phyloP scores from a whole-genome alignment of 2,888 invertebrate genomes.

The Thelaira solivaga region DNA sequence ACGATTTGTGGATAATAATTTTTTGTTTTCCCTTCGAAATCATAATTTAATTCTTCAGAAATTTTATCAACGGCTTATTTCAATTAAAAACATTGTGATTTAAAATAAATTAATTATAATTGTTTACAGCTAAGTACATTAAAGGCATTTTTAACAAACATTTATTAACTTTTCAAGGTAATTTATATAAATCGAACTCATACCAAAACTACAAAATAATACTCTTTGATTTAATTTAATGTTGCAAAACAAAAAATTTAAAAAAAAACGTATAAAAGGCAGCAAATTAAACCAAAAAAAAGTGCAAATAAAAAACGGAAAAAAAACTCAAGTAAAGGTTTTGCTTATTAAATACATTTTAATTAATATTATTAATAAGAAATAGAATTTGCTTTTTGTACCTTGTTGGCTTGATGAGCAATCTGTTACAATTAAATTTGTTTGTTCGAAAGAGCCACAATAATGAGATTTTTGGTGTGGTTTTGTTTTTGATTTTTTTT shows the following conservation, averaged over 20 bases:
- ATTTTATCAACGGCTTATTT: too few relatives aligned
- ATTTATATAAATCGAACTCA: conserved; percentile 1
- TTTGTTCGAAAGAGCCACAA: conserved; percentile 58
- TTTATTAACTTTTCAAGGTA: conserved; percentile 11
- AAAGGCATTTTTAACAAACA: conserved; percentile 26
- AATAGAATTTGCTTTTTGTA: conserved; percentile 67
- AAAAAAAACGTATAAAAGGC: conserved; percentile 62
- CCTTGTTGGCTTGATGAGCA: conserved; percentile 77
- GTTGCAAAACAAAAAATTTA: conserved; percentile 12
- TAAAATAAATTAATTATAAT: neutral
- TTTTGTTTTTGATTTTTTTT: too few relatives aligned
- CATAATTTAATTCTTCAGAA: too few relatives aligned
- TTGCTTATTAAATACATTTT: conserved; percentile 33
- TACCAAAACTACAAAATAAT: conserved; percentile 47
- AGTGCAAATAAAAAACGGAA: conserved; percentile 41
- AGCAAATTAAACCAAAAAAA: conserved; percentile 45
- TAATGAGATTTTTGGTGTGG: conserved; percentile 42
- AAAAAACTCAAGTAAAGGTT: neutral
- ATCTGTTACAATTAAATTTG: conserved; percentile 69
- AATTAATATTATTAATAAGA: conserved; percentile 60
- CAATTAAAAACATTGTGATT: neutral
- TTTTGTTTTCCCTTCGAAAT: too few relatives aligned
- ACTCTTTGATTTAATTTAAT: neutral
- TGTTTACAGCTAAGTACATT: neutral
- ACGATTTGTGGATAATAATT: too few relatives aligned